A percentile compares a stretch with the other conserved stretches of the same genome.
Evolutionary conservation across 2,888 invertebrate genomes (phyloP).

Genomic region (Drosophila monieri): DNA sequence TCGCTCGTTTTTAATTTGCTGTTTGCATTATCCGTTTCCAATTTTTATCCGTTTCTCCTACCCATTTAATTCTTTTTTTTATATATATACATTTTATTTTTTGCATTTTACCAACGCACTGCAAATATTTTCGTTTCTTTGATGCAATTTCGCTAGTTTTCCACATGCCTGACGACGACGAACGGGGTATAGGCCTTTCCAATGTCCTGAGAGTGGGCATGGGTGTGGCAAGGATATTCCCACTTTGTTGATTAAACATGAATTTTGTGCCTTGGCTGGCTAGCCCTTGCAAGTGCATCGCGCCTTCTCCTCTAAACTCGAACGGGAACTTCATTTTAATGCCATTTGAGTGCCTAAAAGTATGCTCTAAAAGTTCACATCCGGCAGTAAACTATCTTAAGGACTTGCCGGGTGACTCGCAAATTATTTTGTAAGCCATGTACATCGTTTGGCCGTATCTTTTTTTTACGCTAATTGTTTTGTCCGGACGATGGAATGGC

Average conservation of each 20-base stretch:
- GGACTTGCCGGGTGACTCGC: not conserved
- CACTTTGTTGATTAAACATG: conserved; percentile 70
- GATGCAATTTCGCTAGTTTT: conserved; percentile 66
- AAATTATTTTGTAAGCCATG: conserved; percentile 55
- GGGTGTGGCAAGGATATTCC: conserved; percentile 13
- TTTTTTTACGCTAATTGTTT: conserved; percentile 83
- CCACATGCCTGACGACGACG: conserved; percentile 10
- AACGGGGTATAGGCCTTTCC: not conserved
- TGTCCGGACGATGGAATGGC: conserved; percentile 41
- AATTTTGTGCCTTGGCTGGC: conserved; percentile 30
- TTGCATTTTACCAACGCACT: conserved; percentile 39
- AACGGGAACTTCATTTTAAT: not conserved
- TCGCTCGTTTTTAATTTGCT: conserved; percentile 66
- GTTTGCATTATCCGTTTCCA: conserved; percentile 69
- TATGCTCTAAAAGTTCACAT: conserved; percentile 5
- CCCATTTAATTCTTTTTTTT: not conserved
- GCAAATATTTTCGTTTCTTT: conserved; percentile 70
- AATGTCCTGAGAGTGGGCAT: not conserved
- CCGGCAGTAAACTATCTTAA: conserved; percentile 7
- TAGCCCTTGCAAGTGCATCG: not conserved
- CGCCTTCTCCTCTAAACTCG: not conserved
- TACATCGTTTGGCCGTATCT: conserved; percentile 16
- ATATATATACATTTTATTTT: not conserved
- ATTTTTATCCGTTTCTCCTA: conserved; percentile 22
- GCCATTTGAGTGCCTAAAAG: conserved; percentile 12